Percentiles rank a stretch among this genome's conserved stretches.
Conservation (phyloP, 2,888 invertebrate genomes). For the Hydrotaea diabolus region DNA sequence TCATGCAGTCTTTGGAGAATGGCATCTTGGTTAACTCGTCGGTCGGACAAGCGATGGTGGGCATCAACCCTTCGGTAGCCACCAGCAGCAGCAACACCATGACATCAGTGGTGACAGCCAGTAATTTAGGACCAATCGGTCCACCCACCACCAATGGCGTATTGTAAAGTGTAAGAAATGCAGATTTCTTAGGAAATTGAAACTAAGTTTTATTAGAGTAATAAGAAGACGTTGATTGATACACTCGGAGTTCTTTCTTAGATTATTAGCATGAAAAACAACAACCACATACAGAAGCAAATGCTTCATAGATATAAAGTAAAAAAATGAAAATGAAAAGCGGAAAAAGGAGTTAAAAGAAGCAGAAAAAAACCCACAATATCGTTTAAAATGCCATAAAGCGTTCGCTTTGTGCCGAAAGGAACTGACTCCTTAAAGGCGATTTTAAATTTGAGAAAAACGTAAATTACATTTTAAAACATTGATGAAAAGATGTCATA, state of each 20-base stretch:
- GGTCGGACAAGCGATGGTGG: slow-evolving; percentile 64
- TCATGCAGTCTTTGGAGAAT: slow-evolving; percentile 64
- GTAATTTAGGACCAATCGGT: slow-evolving; percentile 80
- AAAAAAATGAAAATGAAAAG: too few relatives aligned
- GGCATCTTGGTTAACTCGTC: slow-evolving; percentile 66
- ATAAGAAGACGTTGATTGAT: slow-evolving; percentile 33
- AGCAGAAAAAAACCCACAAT: neutral
- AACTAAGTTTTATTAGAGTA: slow-evolving; percentile 47
- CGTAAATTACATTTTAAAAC: neutral
- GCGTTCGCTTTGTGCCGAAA: slow-evolving; percentile 16
- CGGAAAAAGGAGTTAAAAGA: neutral
- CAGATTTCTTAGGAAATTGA: slow-evolving; percentile 25
- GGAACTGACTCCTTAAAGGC: neutral
- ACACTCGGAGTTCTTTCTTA: slow-evolving; percentile 33
- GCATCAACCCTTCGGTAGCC: slow-evolving; percentile 72
- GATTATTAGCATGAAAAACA: slow-evolving; percentile 14
- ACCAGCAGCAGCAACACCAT: slow-evolving; percentile 66
- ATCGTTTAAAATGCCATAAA: neutral
- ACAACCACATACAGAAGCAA: neutral
- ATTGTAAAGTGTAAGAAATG: slow-evolving; percentile 74
- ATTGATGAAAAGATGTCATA: neutral
- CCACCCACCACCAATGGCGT: slow-evolving; percentile 80
- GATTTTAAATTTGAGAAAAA: neutral
- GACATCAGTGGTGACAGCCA: slow-evolving; percentile 71
- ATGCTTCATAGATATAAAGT: neutral